Evolutionary conservation across 2,113 vertebrate genomes (phyloP), one percentile per base, ranked within the genome.

Genomic region (Catharus bicknelli): DNA sequence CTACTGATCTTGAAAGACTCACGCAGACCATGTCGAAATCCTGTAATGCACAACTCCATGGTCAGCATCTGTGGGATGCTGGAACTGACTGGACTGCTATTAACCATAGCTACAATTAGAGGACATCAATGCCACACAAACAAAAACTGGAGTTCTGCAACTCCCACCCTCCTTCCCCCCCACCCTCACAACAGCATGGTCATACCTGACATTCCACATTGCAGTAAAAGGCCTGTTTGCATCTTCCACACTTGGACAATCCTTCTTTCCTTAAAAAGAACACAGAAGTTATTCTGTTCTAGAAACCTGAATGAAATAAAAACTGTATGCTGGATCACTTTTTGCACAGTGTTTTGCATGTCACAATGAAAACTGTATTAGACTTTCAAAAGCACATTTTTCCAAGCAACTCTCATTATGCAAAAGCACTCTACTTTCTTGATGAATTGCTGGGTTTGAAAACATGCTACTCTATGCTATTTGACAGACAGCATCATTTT

Each of bases 211-310:
- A 99, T 55, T 98, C 98, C 75, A 96, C 98, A 80, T 99, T 95
- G 98, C 99, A 99, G 97, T 99, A 99, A 91, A 98, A 99, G 13
- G 99, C 99, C 96, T 99, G 99, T 94, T 98, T 99, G 96, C 99
- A 99, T 84, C 99, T 99, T 94, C 99, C 99, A 90, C 99, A 99
- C 96, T 98, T 99, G 83, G 99, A 99, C 97, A 99, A 96, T 21
- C 97, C 97, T 92, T 99, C 97, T 97, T 99, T 99, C 97, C 99
- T 99, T 93, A 51, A 97, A 97, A 96, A 83, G 85, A 68, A 96
- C 97, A 89, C 75, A 94, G 12, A 91, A 64, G 51, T 92, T 86
- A 89, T 86, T 88, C 36, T 78, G 40, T 18, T 78, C 18, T 50
- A 59, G n/a, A 91, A 95, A 68, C 62, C 34, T 34, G 23, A 86